Percentiles rank a stretch among this genome's conserved stretches.
Conservation (phyloP, 2,797 vertebrate genomes). For the Spea hammondii region DNA sequence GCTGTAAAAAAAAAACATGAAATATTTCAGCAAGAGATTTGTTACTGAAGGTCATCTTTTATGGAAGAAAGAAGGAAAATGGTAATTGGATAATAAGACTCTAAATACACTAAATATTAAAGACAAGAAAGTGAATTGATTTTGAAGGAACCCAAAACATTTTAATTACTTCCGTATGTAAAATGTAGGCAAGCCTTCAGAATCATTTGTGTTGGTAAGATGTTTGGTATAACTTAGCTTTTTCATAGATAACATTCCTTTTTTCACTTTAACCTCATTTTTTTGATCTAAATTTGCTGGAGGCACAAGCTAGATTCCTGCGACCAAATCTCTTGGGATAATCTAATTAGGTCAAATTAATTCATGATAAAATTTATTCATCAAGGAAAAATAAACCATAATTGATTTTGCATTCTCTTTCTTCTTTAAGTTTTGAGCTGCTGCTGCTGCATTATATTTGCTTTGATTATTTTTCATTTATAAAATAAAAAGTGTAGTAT, state of each 20-base stretch:
- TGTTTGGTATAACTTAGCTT: slow-evolving; percentile 12
- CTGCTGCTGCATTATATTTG: slow-evolving; percentile 24
- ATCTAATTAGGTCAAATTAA: slow-evolving; percentile 51
- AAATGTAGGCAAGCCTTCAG: neutral
- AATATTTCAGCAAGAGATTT: neutral
- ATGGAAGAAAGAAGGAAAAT: neutral
- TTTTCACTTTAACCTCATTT: slow-evolving; percentile 44
- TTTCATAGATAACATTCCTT: slow-evolving; percentile 34
- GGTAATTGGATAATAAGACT: neutral
- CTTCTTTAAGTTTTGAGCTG: slow-evolving; percentile 35
- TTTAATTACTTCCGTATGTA: no score
- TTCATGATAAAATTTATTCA: slow-evolving; percentile 46
- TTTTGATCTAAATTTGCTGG: slow-evolving; percentile 39
- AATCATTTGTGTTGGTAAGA: slow-evolving; percentile 2
- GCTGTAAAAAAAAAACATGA: neutral
- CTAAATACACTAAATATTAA: no score
- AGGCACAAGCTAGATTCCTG: slow-evolving; percentile 37
- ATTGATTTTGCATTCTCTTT: slow-evolving; percentile 47
- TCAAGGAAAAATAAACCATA: slow-evolving; percentile 47
- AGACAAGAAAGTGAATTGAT: no score
- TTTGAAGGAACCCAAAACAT: no score
- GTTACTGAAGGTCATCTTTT: neutral
- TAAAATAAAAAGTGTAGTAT: slow-evolving; percentile 4
- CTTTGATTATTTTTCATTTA: slow-evolving; percentile 37
- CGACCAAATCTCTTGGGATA: slow-evolving; percentile 46